phyloP scores from a whole-genome alignment of 2,888 invertebrate species.

The Mesorhabditis spiculigera region DNA sequence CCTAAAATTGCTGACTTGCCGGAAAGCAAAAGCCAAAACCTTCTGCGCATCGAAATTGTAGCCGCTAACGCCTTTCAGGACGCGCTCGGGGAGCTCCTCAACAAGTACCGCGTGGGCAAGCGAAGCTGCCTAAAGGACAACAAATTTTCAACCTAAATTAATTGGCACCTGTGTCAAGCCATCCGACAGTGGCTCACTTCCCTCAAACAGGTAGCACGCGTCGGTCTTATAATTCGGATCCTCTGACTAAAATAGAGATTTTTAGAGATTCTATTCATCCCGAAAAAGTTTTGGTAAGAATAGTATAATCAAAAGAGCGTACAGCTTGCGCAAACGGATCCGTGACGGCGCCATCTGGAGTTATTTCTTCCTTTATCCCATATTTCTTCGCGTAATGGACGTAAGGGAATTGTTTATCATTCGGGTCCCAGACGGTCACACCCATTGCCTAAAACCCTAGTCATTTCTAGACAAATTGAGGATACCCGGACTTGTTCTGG shows the following conservation, averaged over 20 bases:
- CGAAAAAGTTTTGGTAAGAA: conserved; percentile 3
- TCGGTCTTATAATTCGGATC: conserved; percentile 44
- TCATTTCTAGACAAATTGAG: too few relatives aligned
- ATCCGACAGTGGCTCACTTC: conserved; percentile 46
- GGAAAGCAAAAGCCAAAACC: conserved; percentile 12
- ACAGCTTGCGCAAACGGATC: conserved; percentile 19
- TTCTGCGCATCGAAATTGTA: conserved; percentile 31
- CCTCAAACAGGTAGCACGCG: conserved; percentile 46
- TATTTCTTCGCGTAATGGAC: conserved; percentile 8
- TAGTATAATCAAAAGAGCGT: neutral
- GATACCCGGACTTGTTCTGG: conserved; percentile 12
- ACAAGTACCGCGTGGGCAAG: conserved; percentile 39
- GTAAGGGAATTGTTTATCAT: conserved; percentile 22
- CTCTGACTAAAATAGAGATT: conserved; percentile 19
- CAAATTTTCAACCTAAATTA: neutral
- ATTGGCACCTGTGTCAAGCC: conserved; percentile 40
- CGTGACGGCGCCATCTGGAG: conserved; percentile 26
- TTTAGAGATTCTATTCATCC: conserved; percentile 9
- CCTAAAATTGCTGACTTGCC: conserved; percentile 12
- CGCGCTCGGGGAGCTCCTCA: conserved; percentile 36
- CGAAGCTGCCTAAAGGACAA: conserved; percentile 35
- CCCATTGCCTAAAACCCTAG: conserved; percentile 20
- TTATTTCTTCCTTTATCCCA: conserved; percentile 14
- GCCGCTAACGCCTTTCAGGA: conserved; percentile 27
- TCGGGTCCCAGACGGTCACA: conserved; percentile 42